Evolutionary conservation across 2,888 invertebrate species (phyloP).

Genomic region (Adelognathus sp.): DNA sequence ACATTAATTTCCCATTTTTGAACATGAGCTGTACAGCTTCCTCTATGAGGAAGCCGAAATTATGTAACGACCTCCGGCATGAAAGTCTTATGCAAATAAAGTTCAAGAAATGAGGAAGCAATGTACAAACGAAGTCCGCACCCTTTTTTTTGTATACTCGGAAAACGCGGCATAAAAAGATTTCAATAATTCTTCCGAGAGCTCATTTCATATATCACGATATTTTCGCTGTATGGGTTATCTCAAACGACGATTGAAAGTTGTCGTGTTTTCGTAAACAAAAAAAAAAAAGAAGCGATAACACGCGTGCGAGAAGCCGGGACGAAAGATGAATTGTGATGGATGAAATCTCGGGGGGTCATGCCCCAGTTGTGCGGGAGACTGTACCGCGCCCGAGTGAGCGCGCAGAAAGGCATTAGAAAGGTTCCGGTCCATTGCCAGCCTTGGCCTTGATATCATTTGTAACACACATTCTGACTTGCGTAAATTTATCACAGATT

Average conservation of each 20-base stretch:
- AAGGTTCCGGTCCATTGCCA: constrained; percentile 54
- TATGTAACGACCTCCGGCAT: too few relatives aligned
- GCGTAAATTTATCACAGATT: constrained; percentile 16
- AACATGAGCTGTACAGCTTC: too few relatives aligned
- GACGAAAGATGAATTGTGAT: neutral
- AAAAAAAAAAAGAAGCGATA: neutral
- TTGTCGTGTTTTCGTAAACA: neutral
- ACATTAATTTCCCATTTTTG: neutral
- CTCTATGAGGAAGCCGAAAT: too few relatives aligned
- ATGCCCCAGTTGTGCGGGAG: neutral
- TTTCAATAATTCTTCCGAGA: too few relatives aligned
- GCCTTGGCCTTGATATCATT: constrained; percentile 53
- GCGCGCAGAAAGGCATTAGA: constrained; percentile 40
- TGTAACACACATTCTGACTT: constrained; percentile 2
- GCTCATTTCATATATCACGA: too few relatives aligned
- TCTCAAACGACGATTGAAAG: neutral
- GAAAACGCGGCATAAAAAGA: too few relatives aligned
- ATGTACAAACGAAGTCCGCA: too few relatives aligned
- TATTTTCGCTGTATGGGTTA: too few relatives aligned
- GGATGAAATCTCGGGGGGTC: constrained; percentile 34
- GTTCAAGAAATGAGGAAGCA: too few relatives aligned
- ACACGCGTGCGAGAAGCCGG: neutral
- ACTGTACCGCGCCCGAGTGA: neutral
- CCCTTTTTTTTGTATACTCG: too few relatives aligned
- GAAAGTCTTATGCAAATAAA: too few relatives aligned